Evolutionary conservation across 1,140 invertebrate genomes (phyloP), one percentile per base, ranked within the genome.

Genomic region (Brachionus sp.): DNA sequence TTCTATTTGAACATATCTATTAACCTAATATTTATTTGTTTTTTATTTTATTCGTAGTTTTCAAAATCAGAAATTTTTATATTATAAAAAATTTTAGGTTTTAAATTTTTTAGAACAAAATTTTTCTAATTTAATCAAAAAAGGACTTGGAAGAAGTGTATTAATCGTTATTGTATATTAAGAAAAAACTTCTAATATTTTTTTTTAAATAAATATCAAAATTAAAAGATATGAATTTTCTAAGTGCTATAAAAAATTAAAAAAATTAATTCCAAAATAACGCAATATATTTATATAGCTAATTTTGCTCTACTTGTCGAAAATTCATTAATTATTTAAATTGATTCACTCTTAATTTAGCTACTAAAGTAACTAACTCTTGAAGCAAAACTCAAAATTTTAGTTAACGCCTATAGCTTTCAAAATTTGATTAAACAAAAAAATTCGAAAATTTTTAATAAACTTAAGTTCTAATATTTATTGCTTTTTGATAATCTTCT

Each of bases 311-410:
- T n/a, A 57, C 50, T 57, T 57, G 50, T 25, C 5, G 19, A 57
- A 57, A 57, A 57, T 57, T 57, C 19, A 57, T 57, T 57, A 57
- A 57, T 57, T 57, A 57, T 57, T 57, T 57, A 57, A 23, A 57
- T 57, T 57, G 19, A 57, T 57, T 29, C 29, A 57, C 7, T 25
- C 50, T 2, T 0, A 9, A 57, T 23, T 23, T 19, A 57, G 50
- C 50, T 19, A 10, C 5, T 25, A 23, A 5, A 57, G n/a, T 57
- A 19, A 23, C n/a, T 23, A 57, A 5, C 3, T 57, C 16, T 57
- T 7, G 6, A 42, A 42, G 39, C 7, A 0, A 57, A 19, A 19
- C 50, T 19, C 19, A 5, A 57, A 57, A 6, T 57, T 57, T 25
- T 57, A 5, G 10, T 29, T 29, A 42, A 42, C 50, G 50, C 50